phyloP scores from a whole-genome alignment of 2,888 invertebrate genomes.

The Ligdia adustata region DNA sequence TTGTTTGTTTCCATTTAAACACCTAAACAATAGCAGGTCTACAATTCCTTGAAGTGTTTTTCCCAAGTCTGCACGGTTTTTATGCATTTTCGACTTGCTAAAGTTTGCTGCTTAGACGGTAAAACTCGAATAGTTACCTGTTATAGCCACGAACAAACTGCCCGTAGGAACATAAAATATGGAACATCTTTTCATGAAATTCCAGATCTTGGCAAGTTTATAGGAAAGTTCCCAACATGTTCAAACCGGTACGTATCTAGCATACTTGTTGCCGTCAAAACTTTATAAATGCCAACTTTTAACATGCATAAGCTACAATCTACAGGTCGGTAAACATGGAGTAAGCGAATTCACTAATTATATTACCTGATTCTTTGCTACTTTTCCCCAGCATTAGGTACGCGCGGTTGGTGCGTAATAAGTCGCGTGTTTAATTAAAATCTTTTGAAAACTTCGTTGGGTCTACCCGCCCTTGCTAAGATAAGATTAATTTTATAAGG shows the following conservation, averaged over 20 bases:
- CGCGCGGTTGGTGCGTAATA: conserved; percentile 18
- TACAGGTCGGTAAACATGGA: conserved; percentile 24
- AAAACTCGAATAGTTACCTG: no score
- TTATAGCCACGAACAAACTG: no score
- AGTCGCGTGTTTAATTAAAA: conserved; percentile 34
- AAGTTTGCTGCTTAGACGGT: no score
- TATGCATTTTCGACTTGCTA: no score
- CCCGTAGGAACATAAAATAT: no score
- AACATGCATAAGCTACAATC: conserved; percentile 31
- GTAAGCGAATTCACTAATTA: neutral
- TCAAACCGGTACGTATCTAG: conserved; percentile 26
- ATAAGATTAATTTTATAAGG: conserved; percentile 30
- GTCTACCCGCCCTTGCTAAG: conserved; percentile 19
- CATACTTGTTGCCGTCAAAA: conserved; percentile 55
- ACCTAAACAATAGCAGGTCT: no score
- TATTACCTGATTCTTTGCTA: conserved; percentile 3
- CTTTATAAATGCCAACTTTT: conserved; percentile 45
- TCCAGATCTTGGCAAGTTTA: conserved; percentile 15
- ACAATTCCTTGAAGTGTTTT: no score
- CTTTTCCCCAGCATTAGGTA: conserved; percentile 6
- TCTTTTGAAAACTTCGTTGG: conserved; percentile 32
- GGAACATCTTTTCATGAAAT: conserved; percentile 24
- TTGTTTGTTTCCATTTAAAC: no score
- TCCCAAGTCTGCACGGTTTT: no score
- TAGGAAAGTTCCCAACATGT: conserved; percentile 23